These are phyloP conservation scores for Brachionus angularis DNA, from an alignment of 1,140 invertebrate species.

Conservation along the genomic window DNA sequence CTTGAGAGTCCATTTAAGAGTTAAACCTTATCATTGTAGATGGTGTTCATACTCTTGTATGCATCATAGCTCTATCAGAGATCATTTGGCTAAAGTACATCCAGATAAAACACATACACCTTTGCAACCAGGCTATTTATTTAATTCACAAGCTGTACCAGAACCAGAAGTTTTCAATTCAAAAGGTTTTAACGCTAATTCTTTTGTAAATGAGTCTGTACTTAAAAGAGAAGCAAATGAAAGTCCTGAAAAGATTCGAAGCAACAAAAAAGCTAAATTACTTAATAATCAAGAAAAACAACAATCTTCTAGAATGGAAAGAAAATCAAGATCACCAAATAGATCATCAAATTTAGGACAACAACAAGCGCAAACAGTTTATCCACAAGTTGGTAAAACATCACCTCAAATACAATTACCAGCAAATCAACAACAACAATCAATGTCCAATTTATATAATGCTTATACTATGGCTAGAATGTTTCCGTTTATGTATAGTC, in stretches of 20 bases:
- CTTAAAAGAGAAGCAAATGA: not conserved
- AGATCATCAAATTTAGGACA: not conserved
- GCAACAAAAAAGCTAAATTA: slow-evolving; percentile 4
- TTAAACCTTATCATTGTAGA: slow-evolving; percentile 43
- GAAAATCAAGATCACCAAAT: not conserved
- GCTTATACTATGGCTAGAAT: slow-evolving; percentile 40
- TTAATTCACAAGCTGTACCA: slow-evolving; percentile 40
- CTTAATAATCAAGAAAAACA: not conserved
- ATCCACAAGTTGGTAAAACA: not conserved
- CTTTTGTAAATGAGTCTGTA: not conserved
- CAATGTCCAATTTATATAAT: slow-evolving; percentile 29
- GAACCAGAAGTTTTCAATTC: slow-evolving; percentile 44
- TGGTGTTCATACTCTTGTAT: slow-evolving; percentile 44
- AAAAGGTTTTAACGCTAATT: slow-evolving; percentile 5
- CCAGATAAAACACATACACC: slow-evolving; percentile 26
- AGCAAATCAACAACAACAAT: not conserved
- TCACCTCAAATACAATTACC: not conserved
- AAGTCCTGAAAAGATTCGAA: not conserved
- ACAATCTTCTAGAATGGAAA: not conserved
- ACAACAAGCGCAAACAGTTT: not conserved
- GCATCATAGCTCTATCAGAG: slow-evolving; percentile 39
- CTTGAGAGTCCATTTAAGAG: slow-evolving; percentile 39
- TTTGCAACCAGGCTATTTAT: slow-evolving; percentile 28
- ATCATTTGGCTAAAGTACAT: slow-evolving; percentile 44
- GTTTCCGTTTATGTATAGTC: slow-evolving; percentile 41